These are phyloP conservation scores for Nerophis lumbriciformis DNA, from an alignment of 2,113 vertebrate genomes.

Conservation along the genomic window DNA sequence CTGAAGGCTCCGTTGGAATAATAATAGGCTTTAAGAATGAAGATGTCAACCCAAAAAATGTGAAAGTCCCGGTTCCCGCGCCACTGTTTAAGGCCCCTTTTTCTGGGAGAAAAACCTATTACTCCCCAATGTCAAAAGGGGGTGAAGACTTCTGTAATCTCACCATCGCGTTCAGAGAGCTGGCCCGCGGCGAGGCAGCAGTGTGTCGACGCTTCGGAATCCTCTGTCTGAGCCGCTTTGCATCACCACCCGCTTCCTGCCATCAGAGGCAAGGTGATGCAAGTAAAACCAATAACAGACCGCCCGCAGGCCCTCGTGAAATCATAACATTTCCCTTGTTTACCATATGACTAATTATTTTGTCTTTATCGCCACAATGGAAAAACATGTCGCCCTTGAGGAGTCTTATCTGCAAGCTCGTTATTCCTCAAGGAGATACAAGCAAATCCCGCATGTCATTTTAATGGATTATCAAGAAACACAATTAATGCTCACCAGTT, in stretches of 20 bases:
- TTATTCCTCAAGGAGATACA: constrained; percentile 17
- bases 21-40: constrained; percentile 55
- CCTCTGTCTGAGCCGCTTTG: constrained; percentile 59
- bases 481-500: not conserved
- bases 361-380: not conserved
- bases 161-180: constrained; percentile 52
- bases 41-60: constrained; percentile 39
- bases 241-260: constrained; percentile 43
- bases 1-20: constrained; percentile 47
- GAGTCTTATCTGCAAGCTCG: not conserved
- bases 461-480: constrained; percentile 8
- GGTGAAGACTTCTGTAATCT: constrained; percentile 52
- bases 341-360: constrained; percentile 10
- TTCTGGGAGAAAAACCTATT: constrained; percentile 43
- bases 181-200: constrained; percentile 38
- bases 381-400: not conserved
- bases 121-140: constrained; percentile 46
- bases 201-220: constrained; percentile 56
- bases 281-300: constrained; percentile 8
- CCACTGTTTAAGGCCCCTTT: constrained; percentile 26
- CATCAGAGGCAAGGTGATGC: constrained; percentile 27
- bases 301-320: too few species aligned
- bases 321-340: not conserved
- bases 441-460: constrained; percentile 2
- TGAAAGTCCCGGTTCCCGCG: constrained; percentile 31